Evolutionary conservation across 2,113 vertebrate genomes (phyloP).

Genomic region (Pelecanus crispus): DNA sequence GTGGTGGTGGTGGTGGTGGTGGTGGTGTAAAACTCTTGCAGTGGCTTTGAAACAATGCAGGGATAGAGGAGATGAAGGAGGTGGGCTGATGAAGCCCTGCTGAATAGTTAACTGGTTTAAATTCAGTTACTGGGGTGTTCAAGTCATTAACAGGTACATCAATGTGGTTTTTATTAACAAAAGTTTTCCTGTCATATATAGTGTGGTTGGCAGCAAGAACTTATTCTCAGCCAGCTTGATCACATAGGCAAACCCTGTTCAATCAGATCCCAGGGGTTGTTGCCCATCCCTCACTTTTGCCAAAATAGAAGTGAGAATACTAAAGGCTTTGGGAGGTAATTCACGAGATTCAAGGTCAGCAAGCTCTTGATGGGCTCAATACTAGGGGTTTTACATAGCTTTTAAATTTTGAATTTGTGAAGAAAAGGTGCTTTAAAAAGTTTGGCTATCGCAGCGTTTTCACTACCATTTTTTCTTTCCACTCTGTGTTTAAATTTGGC

Average conservation of each 20-base stretch:
- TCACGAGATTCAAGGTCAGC: not conserved
- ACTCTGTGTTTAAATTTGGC: not conserved
- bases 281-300: not conserved
- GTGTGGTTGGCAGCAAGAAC: not conserved
- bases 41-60: slow-evolving; percentile 19
- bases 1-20: not conserved
- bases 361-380: not conserved
- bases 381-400: not conserved
- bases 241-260: not conserved
- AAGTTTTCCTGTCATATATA: slow-evolving; percentile 23
- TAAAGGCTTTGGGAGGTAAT: not conserved
- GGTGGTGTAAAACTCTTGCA: slow-evolving; percentile 1
- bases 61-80: not conserved
- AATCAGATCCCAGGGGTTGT: not conserved
- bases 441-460: not conserved
- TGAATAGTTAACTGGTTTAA: slow-evolving; percentile 47
- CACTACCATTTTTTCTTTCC: not conserved
- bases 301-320: not conserved
- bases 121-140: slow-evolving; percentile 25
- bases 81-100: slow-evolving; percentile 15
- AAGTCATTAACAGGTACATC: slow-evolving; percentile 26
- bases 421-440: not conserved
- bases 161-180: slow-evolving; percentile 31
- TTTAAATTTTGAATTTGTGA: not conserved
- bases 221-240: not conserved